These are phyloP conservation scores for Anomalospiza imberbis DNA, from an alignment of 2,797 vertebrate genomes.

Conservation along the genomic window DNA sequence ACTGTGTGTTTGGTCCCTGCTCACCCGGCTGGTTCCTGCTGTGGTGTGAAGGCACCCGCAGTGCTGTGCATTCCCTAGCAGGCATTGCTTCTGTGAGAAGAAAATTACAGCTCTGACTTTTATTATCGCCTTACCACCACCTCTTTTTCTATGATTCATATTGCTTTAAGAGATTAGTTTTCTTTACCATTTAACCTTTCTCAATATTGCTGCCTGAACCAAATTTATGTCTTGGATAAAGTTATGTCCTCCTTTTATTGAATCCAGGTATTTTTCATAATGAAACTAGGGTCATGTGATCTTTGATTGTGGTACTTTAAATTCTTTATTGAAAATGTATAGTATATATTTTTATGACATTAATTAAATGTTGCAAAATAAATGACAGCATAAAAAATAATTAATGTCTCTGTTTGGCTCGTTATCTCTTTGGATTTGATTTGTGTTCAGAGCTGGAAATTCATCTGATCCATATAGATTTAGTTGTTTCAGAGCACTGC, in stretches of 20 bases:
- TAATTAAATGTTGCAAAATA: constrained; percentile 44
- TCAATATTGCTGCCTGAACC: constrained; percentile 71
- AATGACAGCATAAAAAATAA: constrained; percentile 51
- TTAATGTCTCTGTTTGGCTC: constrained; percentile 29
- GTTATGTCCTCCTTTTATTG: constrained; percentile 66
- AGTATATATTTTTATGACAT: constrained; percentile 51
- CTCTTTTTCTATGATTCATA: constrained; percentile 66
- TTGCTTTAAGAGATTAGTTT: constrained; percentile 72
- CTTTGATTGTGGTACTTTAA: constrained; percentile 54
- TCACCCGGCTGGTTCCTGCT: fast-evolving
- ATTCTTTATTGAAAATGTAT: constrained; percentile 53
- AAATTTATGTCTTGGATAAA: constrained; percentile 66
- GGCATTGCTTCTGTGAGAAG: neutral
- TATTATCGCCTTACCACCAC: constrained; percentile 46
- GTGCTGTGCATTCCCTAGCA: neutral
- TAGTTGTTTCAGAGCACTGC: neutral
- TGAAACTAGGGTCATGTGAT: constrained; percentile 58
- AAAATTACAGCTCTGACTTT: constrained; percentile 61
- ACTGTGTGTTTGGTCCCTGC: too few species aligned
- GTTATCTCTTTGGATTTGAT: constrained; percentile 41
- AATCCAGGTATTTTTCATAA: constrained; percentile 62
- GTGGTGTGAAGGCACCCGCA: neutral
- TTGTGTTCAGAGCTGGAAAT: constrained; percentile 19
- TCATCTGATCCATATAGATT: neutral
- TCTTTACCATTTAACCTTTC: constrained; percentile 73